These are phyloP conservation scores for Gopherus evgoodei DNA, from an alignment of 2,113 vertebrate species.

Conservation along the genomic window DNA sequence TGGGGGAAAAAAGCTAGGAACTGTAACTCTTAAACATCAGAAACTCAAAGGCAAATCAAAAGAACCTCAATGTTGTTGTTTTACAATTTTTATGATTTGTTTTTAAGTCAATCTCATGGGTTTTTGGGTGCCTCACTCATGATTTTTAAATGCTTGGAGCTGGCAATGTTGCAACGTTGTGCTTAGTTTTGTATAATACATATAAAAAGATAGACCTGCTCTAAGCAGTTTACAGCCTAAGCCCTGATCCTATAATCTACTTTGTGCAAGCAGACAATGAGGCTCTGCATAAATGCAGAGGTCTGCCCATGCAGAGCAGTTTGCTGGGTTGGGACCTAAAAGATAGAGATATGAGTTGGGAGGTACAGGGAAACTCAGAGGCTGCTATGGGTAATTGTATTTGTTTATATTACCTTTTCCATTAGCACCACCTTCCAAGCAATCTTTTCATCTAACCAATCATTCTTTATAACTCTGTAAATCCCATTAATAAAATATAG, in stretches of 20 bases:
- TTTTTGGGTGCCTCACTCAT: neutral
- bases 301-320: neutral
- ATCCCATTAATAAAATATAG: neutral
- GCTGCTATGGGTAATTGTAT: neutral
- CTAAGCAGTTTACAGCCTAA: neutral
- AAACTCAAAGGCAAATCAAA: neutral
- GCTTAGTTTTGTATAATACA: neutral
- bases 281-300: rapidly evolving
- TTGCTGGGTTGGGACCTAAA: neutral
- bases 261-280: conserved; percentile 5
- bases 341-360: neutral
- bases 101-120: neutral
- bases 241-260: neutral
- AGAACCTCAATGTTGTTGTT: neutral
- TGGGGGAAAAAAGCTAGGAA: neutral
- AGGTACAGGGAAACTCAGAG: neutral
- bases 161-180: neutral
- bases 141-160: neutral
- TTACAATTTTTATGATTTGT: neutral
- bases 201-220: neutral
- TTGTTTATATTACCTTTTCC: neutral
- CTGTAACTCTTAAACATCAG: neutral
- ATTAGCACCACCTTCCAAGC: neutral
- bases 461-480: conserved; percentile 11
- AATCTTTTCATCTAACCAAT: neutral